Evolutionary conservation across 2,113 vertebrate species (phyloP).

Genomic region (Laticauda colubrina): DNA sequence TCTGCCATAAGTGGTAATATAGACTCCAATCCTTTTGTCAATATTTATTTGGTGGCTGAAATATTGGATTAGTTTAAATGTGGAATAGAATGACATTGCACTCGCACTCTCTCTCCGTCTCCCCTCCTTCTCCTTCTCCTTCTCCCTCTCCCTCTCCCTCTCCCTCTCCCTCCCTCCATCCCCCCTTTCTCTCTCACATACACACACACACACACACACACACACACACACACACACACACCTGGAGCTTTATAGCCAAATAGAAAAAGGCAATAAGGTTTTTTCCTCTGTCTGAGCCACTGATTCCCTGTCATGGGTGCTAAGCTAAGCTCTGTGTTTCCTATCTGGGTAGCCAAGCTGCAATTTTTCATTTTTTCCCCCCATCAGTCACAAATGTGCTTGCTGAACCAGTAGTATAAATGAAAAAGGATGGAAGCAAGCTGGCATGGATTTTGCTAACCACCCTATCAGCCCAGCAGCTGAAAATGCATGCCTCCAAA

Average conservation of each 20-base stretch:
- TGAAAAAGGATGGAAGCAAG: slow-evolving; percentile 58
- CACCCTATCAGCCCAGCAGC: slow-evolving; percentile 48
- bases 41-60: neutral
- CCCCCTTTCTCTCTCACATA: too few species aligned
- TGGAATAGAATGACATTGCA: neutral
- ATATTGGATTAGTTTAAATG: neutral
- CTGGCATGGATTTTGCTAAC: slow-evolving; percentile 62
- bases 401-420: slow-evolving; percentile 62
- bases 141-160: too few species aligned
- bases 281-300: slow-evolving; percentile 41
- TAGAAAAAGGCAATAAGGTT: neutral
- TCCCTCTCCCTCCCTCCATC: neutral
- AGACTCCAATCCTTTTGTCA: neutral
- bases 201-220: neutral
- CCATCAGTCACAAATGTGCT: slow-evolving; percentile 61
- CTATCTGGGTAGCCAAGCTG: slow-evolving; percentile 62
- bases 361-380: slow-evolving; percentile 63
- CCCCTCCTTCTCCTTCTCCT: too few species aligned
- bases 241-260: slow-evolving; percentile 2
- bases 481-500: slow-evolving; percentile 57
- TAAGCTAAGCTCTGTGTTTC: slow-evolving; percentile 60
- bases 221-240: neutral
- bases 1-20: neutral
- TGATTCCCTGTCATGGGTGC: slow-evolving; percentile 37
- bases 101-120: too few species aligned